phyloP scores from a whole-genome alignment of 2,888 invertebrate genomes.

The Bellardia bayeri region DNA sequence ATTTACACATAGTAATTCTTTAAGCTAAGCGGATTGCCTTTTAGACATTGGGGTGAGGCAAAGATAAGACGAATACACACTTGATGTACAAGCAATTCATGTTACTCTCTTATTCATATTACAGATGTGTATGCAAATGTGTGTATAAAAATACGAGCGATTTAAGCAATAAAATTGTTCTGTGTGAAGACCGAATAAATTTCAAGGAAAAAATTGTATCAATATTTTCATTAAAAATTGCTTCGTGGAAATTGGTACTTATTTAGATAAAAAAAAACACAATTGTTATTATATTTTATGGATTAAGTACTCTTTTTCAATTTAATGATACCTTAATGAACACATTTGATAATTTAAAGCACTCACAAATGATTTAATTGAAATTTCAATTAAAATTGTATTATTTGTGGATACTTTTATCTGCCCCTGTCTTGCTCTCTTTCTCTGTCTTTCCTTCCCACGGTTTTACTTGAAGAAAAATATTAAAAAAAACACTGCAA shows the following conservation, averaged over 20 bases:
- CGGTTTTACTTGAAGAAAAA: not conserved
- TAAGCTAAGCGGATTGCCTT: too few species aligned
- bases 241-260: conserved; percentile 7
- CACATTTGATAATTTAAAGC: conserved; percentile 19
- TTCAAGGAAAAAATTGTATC: too few species aligned
- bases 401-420: not conserved
- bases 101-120: too few species aligned
- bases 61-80: too few species aligned
- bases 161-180: too few species aligned
- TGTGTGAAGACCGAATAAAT: too few species aligned
- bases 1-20: too few species aligned
- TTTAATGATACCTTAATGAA: conserved; percentile 20
- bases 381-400: conserved; percentile 54
- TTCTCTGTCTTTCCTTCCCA: not conserved
- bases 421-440: not conserved
- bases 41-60: too few species aligned
- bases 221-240: too few species aligned
- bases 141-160: too few species aligned
- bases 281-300: conserved; percentile 7
- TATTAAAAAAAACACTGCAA: not conserved
- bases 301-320: not conserved
- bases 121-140: too few species aligned
- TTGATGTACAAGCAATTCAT: too few species aligned
- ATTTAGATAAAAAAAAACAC: not conserved
- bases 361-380: conserved; percentile 41